Conservation (phyloP, 2,113 vertebrate genomes). For the Galemys pyrenaicus region DNA sequence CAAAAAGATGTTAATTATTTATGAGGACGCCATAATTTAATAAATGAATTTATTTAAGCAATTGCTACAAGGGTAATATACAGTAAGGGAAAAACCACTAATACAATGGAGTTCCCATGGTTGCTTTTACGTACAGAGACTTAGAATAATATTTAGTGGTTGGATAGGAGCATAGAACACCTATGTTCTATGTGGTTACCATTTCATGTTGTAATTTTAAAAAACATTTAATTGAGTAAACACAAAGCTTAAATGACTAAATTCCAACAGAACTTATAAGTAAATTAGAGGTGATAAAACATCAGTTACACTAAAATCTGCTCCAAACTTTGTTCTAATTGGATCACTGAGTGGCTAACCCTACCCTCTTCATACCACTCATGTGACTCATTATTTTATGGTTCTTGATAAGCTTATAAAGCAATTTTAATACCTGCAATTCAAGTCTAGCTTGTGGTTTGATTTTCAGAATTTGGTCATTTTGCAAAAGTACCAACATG, state of each 20-base stretch:
- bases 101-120: conserved; percentile 41
- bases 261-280: conserved; percentile 23
- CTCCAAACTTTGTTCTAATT: background rate
- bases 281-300: conserved; percentile 41
- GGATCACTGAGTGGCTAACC: background rate
- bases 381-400: background rate
- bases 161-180: background rate
- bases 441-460: conserved; percentile 3
- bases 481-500: background rate
- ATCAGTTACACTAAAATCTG: background rate
- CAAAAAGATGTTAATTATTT: conserved; percentile 9
- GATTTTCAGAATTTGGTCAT: conserved; percentile 34
- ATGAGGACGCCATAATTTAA: conserved; percentile 52
- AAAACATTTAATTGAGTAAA: conserved; percentile 38
- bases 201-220: conserved; percentile 30
- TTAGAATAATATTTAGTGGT: conserved; percentile 7
- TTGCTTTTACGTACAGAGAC: background rate
- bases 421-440: conserved; percentile 32
- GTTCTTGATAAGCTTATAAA: conserved; percentile 24
- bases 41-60: conserved; percentile 79
- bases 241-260: conserved; percentile 15
- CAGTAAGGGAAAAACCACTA: conserved; percentile 54
- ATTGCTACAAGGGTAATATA: conserved; percentile 64
- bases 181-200: background rate
- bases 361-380: background rate